These are phyloP conservation scores for Rhinophrynus dorsalis DNA, from an alignment of 2,797 vertebrate genomes.

Conservation along the genomic window DNA sequence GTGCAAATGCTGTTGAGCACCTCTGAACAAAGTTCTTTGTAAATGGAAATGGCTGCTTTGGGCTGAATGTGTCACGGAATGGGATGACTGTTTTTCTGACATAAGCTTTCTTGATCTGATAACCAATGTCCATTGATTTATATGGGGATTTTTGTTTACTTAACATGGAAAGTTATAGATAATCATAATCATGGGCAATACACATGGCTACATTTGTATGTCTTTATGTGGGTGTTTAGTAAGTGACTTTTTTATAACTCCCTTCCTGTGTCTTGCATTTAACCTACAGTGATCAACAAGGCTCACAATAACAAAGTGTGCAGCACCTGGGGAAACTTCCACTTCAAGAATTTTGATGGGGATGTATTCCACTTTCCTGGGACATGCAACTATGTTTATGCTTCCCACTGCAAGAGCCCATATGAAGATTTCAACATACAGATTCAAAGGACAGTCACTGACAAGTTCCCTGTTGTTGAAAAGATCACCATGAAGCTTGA, in stretches of 20 bases:
- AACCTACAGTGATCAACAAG: slow-evolving; percentile 66
- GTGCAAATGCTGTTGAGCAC: too few species aligned
- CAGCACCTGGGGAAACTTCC: slow-evolving; percentile 83
- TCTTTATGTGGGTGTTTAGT: not conserved
- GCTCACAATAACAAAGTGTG: slow-evolving; percentile 75
- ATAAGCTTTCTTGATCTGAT: too few species aligned
- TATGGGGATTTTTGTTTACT: too few species aligned
- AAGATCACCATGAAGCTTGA: slow-evolving; percentile 76
- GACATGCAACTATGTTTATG: slow-evolving; percentile 76
- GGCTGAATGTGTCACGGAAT: too few species aligned
- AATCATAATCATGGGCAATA: too few species aligned
- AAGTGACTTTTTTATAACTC: slow-evolving; percentile 16
- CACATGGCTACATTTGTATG: too few species aligned
- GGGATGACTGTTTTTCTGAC: too few species aligned
- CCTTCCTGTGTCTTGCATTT: too few species aligned
- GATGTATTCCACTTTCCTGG: slow-evolving; percentile 77
- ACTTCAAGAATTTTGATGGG: slow-evolving; percentile 83
- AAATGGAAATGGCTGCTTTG: too few species aligned
- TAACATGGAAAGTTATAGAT: too few species aligned
- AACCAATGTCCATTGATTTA: not conserved
- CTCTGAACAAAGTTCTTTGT: too few species aligned
- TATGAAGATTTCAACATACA: slow-evolving; percentile 83
- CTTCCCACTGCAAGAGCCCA: slow-evolving; percentile 57
- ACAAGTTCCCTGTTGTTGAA: slow-evolving; percentile 57
- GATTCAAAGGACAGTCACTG: slow-evolving; percentile 64